Percentiles rank a stretch among this genome's conserved stretches.
Evolutionary conservation across 2,888 invertebrate species (phyloP).

Genomic region (Toxonevra muliebris): DNA sequence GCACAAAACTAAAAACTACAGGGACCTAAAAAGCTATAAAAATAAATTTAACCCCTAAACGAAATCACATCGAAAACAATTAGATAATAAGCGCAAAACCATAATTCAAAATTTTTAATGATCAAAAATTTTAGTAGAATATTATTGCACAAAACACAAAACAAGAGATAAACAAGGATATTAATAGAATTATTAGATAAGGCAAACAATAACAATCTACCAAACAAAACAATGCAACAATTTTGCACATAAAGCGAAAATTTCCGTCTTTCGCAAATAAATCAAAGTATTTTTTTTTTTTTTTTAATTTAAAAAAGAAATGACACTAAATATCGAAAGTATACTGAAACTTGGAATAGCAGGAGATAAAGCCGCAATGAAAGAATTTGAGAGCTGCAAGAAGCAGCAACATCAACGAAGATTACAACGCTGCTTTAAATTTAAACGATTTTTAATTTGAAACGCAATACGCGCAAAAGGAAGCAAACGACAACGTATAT

Average conservation of each 20-base stretch:
- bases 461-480: not conserved
- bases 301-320: no score
- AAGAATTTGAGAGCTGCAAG: not conserved
- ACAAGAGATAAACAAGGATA: slow-evolving; percentile 42
- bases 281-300: no score
- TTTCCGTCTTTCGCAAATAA: not conserved
- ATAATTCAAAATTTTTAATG: slow-evolving; percentile 52
- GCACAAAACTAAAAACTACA: no score
- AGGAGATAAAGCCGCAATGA: not conserved
- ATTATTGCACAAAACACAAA: slow-evolving; percentile 30
- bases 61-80: no score
- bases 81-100: slow-evolving; percentile 21
- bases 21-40: no score
- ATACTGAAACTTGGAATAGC: not conserved
- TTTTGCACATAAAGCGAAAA: not conserved
- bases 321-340: not conserved
- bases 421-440: not conserved
- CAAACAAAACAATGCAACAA: not conserved
- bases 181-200: slow-evolving; percentile 43
- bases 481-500: slow-evolving; percentile 11
- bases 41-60: no score
- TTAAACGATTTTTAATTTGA: slow-evolving; percentile 20
- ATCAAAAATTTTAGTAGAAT: slow-evolving; percentile 16
- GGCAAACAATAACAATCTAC: not conserved
- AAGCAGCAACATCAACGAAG: not conserved